phyloP scores from a whole-genome alignment of 2,113 vertebrate species.

The Hyaena hyaena region DNA sequence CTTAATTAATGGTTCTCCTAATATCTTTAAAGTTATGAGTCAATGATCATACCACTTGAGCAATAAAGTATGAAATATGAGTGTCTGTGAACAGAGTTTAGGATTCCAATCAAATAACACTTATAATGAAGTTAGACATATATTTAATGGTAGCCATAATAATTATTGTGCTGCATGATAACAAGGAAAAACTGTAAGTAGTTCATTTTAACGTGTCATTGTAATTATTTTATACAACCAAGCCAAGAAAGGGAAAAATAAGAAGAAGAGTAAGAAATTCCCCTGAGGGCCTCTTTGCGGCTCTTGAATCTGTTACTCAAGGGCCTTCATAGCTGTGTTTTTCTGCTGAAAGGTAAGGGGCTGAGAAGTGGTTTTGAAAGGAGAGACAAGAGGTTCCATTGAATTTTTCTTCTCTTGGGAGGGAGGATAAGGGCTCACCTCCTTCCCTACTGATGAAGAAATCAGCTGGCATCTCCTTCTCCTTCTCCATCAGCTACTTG shows the following conservation, averaged over 20 bases:
- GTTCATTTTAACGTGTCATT: neutral
- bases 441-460: neutral
- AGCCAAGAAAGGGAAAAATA: constrained; percentile 5
- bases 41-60: constrained; percentile 19
- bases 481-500: neutral
- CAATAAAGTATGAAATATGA: neutral
- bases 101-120: neutral
- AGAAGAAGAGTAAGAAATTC: neutral
- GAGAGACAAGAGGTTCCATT: neutral
- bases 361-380: constrained; percentile 33
- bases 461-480: neutral
- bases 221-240: constrained; percentile 18
- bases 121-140: neutral
- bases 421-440: neutral
- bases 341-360: neutral
- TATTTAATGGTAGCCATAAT: neutral
- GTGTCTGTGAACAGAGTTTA: constrained; percentile 8
- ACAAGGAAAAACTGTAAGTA: neutral
- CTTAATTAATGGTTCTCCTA: constrained; percentile 53
- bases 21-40: constrained; percentile 28
- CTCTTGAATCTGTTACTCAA: neutral
- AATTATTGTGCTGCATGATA: neutral
- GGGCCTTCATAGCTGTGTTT: neutral
- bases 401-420: neutral
- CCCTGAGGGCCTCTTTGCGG: neutral